Evolutionary conservation across 1,140 invertebrate species (phyloP).

Genomic region (Orussus abietinus): DNA sequence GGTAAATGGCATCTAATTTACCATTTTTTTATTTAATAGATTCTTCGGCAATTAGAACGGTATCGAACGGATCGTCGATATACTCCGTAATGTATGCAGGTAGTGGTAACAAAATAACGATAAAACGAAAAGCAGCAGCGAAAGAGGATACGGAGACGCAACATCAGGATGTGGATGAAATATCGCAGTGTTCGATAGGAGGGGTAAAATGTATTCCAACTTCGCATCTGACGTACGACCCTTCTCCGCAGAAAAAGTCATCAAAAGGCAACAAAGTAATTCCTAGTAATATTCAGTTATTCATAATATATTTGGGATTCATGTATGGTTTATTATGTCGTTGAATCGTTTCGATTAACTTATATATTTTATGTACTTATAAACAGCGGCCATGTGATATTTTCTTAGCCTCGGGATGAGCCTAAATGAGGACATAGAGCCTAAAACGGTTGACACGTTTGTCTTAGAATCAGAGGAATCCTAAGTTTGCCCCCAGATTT

Average conservation of each 20-base stretch:
- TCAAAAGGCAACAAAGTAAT: constrained; percentile 51
- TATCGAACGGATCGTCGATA: constrained; percentile 66
- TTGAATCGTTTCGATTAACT: too few relatives aligned
- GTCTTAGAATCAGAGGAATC: too few relatives aligned
- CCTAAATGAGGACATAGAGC: too few relatives aligned
- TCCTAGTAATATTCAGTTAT: constrained; percentile 13
- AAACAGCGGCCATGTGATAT: too few relatives aligned
- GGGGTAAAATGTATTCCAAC: constrained; percentile 51
- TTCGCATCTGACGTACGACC: constrained; percentile 45
- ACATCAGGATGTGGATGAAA: constrained; percentile 36
- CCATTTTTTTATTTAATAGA: constrained; percentile 19
- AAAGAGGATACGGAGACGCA: constrained; percentile 33
- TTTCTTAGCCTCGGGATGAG: too few relatives aligned
- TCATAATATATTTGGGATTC: too few relatives aligned
- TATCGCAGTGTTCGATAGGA: constrained; percentile 33
- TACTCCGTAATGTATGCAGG: constrained; percentile 77
- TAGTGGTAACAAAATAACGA: constrained; percentile 76
- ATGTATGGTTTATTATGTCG: too few relatives aligned
- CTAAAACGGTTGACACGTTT: too few relatives aligned
- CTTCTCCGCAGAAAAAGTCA: constrained; percentile 44
- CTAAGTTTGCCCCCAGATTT: too few relatives aligned
- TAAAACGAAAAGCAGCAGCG: constrained; percentile 69
- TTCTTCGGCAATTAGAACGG: constrained; percentile 55
- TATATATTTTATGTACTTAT: too few relatives aligned
- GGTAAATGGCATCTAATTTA: constrained; percentile 1